Base-by-base conservation (phyloP, 2,113 vertebrate species). In the Panthera uncia region DNA sequence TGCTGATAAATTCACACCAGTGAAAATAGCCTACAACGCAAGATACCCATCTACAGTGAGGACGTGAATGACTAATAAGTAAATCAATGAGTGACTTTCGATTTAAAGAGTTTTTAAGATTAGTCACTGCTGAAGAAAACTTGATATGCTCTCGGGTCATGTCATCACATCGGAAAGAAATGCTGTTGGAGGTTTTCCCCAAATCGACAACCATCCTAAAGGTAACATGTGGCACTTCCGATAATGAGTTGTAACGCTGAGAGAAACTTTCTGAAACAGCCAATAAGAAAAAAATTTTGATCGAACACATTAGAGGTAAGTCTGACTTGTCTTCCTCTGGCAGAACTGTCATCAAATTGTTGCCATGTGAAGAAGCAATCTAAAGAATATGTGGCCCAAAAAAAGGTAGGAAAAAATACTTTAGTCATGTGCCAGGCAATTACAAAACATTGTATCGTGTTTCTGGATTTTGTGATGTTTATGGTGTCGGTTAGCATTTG, bases 71-170 rank as follows among this genome's bases (percentile, higher is more conserved):
- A 84, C 52, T 85, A 78, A 48, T 78, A 61, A 76, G 65, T 89
- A 79, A 73, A 50, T 29, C 80, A 68, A 9, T 91, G 41, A 92
- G 27, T 65, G 78, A 96, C 79, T 97, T 48, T 38, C n/a, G 76
- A 11, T 52, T 69, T 71, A 85, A 85, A 45, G 16, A 84, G 18
- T 87, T 4, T 68, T 91, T 88, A 80, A 55, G 18, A 71, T 91
- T 86, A 93, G 82, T 87, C 85, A 92, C 79, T 74, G 69, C 57
- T 52, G 65, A 86, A 94, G 69, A 84, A 85, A 71, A 83, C 5
- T 65, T 90, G 48, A 48, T 38, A 33, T 82, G 36, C 36, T 38
- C 76, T 84, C 68, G 85, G 87, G n/a, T 86, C 86, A 80, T 63
- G 10, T 11, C 78, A 48, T 69, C n/a, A 50, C 4, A 89, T 9